Evolutionary conservation across 1,140 invertebrate genomes (phyloP).

Genomic region (Drosophila gunungcola): DNA sequence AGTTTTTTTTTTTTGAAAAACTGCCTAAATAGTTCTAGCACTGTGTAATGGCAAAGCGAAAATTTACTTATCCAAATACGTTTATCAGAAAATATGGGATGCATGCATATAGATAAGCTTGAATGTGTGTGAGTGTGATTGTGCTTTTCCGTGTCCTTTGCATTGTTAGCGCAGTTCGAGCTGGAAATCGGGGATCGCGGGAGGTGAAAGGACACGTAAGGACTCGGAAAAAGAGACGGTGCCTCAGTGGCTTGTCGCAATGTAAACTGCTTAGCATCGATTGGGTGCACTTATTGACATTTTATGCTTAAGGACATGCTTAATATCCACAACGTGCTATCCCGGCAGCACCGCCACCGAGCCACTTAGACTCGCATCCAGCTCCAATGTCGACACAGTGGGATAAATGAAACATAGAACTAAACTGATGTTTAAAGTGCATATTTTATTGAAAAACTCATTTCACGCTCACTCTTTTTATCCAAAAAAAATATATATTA

Average conservation of each 20-base stretch:
- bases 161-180: conserved; percentile 43
- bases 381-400: conserved; percentile 20
- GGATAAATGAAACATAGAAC: background rate
- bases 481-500: too few species aligned
- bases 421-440: background rate
- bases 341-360: conserved; percentile 1
- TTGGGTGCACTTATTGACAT: conserved; percentile 77
- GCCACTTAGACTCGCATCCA: conserved; percentile 3
- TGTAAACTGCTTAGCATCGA: conserved; percentile 72
- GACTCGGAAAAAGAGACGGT: conserved; percentile 8
- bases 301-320: conserved; percentile 79
- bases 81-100: conserved; percentile 54
- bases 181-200: conserved; percentile 3
- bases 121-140: conserved; percentile 21
- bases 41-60: conserved; percentile 33
- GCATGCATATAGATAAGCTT: conserved; percentile 36
- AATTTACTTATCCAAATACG: conserved; percentile 45
- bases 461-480: too few species aligned
- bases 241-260: conserved; percentile 55
- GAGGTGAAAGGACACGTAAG: background rate
- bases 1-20: background rate
- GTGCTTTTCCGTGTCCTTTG: conserved; percentile 38
- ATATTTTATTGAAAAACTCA: background rate
- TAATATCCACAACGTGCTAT: conserved; percentile 65
- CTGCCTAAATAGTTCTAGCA: background rate